Conservation (phyloP, 2,888 invertebrate species). For the Mythimna lalbum region DNA sequence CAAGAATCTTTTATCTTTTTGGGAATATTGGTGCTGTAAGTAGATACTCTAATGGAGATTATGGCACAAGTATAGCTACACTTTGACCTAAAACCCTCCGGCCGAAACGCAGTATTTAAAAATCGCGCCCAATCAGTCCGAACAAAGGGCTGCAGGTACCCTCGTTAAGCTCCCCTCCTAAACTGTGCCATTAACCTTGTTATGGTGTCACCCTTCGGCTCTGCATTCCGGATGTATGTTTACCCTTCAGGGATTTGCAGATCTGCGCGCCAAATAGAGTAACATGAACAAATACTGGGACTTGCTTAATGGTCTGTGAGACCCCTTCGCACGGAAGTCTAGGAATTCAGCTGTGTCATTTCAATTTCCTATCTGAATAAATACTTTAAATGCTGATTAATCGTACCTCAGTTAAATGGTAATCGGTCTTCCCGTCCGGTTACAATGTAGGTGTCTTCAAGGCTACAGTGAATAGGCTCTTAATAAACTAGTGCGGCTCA, state of each 20-base stretch:
- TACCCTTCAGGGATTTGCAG: slow-evolving; percentile 56
- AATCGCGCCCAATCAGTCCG: slow-evolving; percentile 69
- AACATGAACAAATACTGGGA: slow-evolving; percentile 35
- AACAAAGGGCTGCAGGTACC: slow-evolving; percentile 68
- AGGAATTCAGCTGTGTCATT: slow-evolving; percentile 9
- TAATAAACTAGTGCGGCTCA: too few relatives aligned
- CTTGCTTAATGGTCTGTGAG: slow-evolving; percentile 35
- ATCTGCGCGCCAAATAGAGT: slow-evolving; percentile 47
- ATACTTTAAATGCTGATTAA: not conserved
- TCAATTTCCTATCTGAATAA: not conserved
- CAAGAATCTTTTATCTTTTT: not conserved
- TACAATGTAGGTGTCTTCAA: too few relatives aligned
- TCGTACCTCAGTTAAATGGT: not conserved
- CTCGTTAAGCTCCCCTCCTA: slow-evolving; percentile 62
- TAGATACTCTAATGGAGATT: not conserved
- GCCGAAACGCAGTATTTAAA: slow-evolving; percentile 56
- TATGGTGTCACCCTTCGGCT: slow-evolving; percentile 69
- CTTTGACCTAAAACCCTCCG: slow-evolving; percentile 44
- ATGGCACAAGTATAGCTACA: not conserved
- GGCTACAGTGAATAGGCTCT: too few relatives aligned
- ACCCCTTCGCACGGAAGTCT: slow-evolving; percentile 17
- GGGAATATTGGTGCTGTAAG: not conserved
- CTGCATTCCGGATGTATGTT: slow-evolving; percentile 61
- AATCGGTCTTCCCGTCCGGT: too few relatives aligned
- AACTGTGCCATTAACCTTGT: slow-evolving; percentile 79